Conservation (phyloP, 1,140 invertebrate species). For the Nasonia longicornis region DNA sequence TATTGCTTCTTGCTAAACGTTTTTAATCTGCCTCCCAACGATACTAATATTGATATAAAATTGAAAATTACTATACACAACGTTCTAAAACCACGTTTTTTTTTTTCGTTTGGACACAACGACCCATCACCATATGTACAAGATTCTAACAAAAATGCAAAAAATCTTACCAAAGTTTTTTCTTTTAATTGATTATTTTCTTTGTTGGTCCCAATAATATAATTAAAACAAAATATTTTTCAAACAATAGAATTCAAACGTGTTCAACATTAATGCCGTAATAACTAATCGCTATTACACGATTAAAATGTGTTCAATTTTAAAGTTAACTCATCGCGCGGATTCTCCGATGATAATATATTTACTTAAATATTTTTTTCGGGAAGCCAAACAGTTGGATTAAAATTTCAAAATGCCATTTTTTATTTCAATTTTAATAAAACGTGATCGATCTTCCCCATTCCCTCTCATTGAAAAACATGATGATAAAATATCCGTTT, state of each 20-base stretch:
- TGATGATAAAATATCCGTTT: slow-evolving; percentile 14
- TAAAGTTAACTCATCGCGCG: background rate
- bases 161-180: slow-evolving; percentile 33
- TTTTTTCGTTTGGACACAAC: background rate
- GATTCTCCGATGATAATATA: background rate
- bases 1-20: slow-evolving; percentile 33
- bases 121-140: slow-evolving; percentile 39
- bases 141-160: slow-evolving; percentile 22
- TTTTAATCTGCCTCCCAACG: slow-evolving; percentile 23
- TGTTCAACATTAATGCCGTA: background rate
- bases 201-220: slow-evolving; percentile 33
- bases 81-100: slow-evolving; percentile 31
- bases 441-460: background rate
- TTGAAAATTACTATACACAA: slow-evolving; percentile 43
- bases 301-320: slow-evolving; percentile 14
- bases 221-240: background rate
- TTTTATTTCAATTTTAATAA: background rate
- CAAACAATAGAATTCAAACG: background rate
- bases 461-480: background rate
- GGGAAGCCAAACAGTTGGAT: background rate
- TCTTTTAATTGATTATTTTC: slow-evolving; percentile 14
- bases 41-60: slow-evolving; percentile 41
- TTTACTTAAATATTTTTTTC: background rate
- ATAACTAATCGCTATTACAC: background rate
- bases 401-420: background rate